Conservation (phyloP, 2,113 vertebrate genomes). For the Sigmodon hispidus region DNA sequence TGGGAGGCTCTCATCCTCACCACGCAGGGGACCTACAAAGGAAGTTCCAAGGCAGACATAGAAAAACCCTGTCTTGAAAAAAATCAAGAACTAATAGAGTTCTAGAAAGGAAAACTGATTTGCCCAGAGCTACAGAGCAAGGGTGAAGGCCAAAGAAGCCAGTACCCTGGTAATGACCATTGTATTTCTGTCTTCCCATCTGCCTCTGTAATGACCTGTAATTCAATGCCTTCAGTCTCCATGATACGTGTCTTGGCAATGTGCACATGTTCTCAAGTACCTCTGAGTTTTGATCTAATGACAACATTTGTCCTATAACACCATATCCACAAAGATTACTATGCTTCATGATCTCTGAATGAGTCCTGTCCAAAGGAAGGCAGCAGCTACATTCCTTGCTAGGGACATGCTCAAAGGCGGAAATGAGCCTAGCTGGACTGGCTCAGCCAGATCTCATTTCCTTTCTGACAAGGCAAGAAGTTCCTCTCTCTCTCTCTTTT, state of each 20-base stretch:
- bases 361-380: not conserved
- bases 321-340: not conserved
- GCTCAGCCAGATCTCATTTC: conserved; percentile 67
- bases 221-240: too few relatives aligned
- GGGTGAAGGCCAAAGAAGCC: not conserved
- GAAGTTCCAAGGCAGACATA: not conserved
- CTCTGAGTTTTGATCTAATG: not conserved
- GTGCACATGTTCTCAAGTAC: not conserved
- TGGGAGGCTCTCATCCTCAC: too few relatives aligned
- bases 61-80: not conserved
- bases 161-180: not conserved
- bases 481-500: not conserved
- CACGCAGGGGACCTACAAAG: too few relatives aligned
- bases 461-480: conserved; percentile 40
- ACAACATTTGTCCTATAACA: not conserved
- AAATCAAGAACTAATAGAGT: not conserved
- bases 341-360: not conserved
- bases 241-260: not conserved
- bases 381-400: not conserved
- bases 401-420: conserved; percentile 29
- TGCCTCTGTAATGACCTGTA: not conserved
- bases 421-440: conserved; percentile 52
- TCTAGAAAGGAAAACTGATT: not conserved
- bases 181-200: not conserved
- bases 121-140: not conserved